These are phyloP conservation scores for Craterocephalus amniculus DNA, from an alignment of 2,797 vertebrate species.

Conservation along the genomic window DNA sequence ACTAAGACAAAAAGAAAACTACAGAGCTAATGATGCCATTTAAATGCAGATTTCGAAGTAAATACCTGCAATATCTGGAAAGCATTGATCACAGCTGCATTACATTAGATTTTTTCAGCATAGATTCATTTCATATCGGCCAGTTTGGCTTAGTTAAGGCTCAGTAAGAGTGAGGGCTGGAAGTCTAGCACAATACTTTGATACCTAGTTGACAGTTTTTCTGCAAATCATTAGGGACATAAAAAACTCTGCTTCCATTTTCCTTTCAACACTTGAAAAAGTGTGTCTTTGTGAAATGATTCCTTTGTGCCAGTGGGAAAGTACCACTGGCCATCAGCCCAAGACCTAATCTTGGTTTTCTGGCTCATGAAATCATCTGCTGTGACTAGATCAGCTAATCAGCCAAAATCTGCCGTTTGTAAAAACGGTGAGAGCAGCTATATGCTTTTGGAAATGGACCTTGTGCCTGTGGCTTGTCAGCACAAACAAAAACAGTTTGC, in stretches of 20 bases:
- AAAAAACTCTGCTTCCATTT: slow-evolving; percentile 13
- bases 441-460: slow-evolving; percentile 7
- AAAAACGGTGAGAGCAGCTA: slow-evolving; percentile 7
- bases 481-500: slow-evolving; percentile 19
- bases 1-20: neutral
- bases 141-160: neutral
- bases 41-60: neutral
- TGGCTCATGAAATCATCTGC: slow-evolving; percentile 16
- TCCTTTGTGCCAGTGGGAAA: slow-evolving; percentile 27
- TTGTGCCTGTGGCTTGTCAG: neutral
- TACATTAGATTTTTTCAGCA: neutral
- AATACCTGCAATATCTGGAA: neutral
- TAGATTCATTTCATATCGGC: neutral
- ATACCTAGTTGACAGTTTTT: neutral
- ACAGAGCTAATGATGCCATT: neutral
- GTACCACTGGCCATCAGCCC: slow-evolving; percentile 17
- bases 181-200: neutral
- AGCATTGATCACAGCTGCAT: neutral
- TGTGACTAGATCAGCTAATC: slow-evolving; percentile 19
- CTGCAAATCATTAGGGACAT: slow-evolving; percentile 9
- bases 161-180: neutral
- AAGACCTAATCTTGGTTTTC: slow-evolving; percentile 23
- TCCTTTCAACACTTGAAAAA: neutral
- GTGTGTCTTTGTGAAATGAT: slow-evolving; percentile 19
- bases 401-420: slow-evolving; percentile 8